These are phyloP conservation scores for Myotis yumanensis DNA, from an alignment of 2,113 vertebrate genomes.

Conservation along the genomic window DNA sequence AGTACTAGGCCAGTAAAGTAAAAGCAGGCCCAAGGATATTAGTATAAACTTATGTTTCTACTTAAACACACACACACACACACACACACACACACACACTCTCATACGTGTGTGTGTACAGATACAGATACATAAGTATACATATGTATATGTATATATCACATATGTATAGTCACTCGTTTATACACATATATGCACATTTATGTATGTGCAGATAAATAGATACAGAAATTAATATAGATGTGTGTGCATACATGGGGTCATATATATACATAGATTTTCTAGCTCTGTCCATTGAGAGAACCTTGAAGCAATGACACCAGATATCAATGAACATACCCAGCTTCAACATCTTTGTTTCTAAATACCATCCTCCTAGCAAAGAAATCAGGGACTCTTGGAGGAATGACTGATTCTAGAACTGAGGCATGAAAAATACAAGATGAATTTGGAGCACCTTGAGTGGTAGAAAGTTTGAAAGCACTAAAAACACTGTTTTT, in stretches of 20 bases:
- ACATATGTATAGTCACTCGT: neutral
- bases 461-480: neutral
- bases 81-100: too few species aligned
- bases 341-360: neutral
- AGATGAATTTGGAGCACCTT: neutral
- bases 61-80: neutral
- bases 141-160: neutral
- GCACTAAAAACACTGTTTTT: neutral
- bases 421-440: neutral
- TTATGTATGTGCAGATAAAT: neutral
- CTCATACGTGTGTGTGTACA: neutral
- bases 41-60: neutral
- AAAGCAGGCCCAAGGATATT: neutral
- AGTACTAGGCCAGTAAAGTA: neutral
- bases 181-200: neutral
- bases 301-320: neutral
- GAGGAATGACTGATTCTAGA: neutral
- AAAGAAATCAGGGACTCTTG: neutral
- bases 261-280: neutral
- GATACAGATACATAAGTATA: neutral
- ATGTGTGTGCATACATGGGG: neutral
- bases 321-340: neutral
- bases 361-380: neutral
- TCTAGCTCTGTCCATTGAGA: neutral
- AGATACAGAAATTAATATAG: neutral